Percentiles rank a stretch among this genome's conserved stretches.
These are phyloP conservation scores for Stegophylla sp. DNA, from an alignment of 2,888 invertebrate genomes.

Conservation along the genomic window DNA sequence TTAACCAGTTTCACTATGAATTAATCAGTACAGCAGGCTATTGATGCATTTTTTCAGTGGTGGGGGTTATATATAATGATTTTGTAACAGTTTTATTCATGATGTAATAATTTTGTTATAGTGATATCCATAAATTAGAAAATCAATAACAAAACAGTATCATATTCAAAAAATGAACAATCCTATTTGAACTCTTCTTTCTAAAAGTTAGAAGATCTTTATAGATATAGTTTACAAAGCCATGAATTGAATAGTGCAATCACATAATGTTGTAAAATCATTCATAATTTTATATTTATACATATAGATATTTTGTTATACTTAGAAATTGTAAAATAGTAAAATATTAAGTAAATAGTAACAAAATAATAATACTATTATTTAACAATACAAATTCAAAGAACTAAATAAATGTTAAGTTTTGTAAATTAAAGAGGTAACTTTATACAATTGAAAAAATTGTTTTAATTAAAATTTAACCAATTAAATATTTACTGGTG, in stretches of 20 bases:
- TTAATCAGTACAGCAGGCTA: too few species aligned
- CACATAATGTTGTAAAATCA: background rate
- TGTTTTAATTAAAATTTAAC: background rate
- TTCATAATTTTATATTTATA: background rate
- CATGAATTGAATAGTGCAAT: background rate
- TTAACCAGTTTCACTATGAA: too few species aligned
- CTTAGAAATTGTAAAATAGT: background rate
- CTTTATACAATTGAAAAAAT: background rate
- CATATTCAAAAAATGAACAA: too few species aligned
- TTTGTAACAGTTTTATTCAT: too few species aligned
- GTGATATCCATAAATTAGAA: too few species aligned
- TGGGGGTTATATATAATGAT: too few species aligned
- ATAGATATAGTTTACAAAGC: background rate
- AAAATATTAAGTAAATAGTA: constrained; percentile 19
- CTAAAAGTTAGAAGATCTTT: background rate
- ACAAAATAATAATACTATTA: constrained; percentile 16
- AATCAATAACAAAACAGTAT: too few species aligned
- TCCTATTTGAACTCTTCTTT: too few species aligned
- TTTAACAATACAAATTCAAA: background rate
- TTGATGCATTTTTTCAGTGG: too few species aligned
- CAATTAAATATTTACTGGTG: background rate
- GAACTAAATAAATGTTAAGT: constrained; percentile 11
- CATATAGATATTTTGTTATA: background rate
- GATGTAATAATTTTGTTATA: too few species aligned
- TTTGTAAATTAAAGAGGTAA: constrained; percentile 35